A percentile compares a stretch with the other conserved stretches of the same genome.
phyloP scores from a whole-genome alignment of 1,140 invertebrate genomes.

The Pararge aegeria region DNA sequence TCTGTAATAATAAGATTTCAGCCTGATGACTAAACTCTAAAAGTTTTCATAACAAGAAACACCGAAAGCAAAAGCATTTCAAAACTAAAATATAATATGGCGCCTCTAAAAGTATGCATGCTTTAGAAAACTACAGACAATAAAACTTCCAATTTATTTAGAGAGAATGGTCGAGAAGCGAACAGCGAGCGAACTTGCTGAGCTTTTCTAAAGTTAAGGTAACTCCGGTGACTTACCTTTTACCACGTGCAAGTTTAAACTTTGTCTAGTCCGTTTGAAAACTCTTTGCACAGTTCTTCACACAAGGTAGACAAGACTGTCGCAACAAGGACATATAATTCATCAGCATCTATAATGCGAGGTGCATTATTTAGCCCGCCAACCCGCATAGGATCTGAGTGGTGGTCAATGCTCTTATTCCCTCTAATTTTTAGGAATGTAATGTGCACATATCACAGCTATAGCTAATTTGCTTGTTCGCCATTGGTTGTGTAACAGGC shows the following conservation, averaged over 20 bases:
- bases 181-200: constrained; percentile 1
- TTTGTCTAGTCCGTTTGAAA: constrained; percentile 44
- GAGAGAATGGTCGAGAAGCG: constrained; percentile 9
- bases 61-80: neutral
- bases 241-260: constrained; percentile 41
- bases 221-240: constrained; percentile 32
- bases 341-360: too few species aligned
- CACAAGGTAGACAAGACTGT: constrained; percentile 4
- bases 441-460: too few species aligned
- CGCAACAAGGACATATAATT: neutral
- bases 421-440: too few species aligned
- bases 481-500: too few species aligned
- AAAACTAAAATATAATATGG: neutral
- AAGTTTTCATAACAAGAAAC: neutral
- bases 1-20: too few species aligned
- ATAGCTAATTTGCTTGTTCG: too few species aligned
- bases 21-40: too few species aligned
- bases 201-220: constrained; percentile 18
- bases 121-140: constrained; percentile 4
- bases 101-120: neutral
- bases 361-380: too few species aligned
- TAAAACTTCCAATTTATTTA: constrained; percentile 6
- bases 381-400: too few species aligned
- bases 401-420: too few species aligned
- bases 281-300: constrained; percentile 17